A percentile compares a stretch with the other conserved stretches of the same genome.
Conservation (phyloP, 2,113 vertebrate species). For the Gallinago paraguaiae region DNA sequence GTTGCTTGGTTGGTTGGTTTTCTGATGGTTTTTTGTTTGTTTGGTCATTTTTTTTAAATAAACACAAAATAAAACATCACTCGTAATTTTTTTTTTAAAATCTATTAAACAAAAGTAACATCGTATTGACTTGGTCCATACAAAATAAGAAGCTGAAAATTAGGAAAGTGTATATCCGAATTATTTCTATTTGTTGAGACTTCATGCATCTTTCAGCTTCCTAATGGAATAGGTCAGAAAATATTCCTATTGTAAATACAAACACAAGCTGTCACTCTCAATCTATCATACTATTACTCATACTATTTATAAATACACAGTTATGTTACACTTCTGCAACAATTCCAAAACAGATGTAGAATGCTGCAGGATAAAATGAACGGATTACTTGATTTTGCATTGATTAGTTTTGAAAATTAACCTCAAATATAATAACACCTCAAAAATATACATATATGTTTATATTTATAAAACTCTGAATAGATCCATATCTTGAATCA, state of each 20-base stretch:
- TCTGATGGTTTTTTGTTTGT: neutral
- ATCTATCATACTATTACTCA: neutral
- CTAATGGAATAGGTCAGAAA: neutral
- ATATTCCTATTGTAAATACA: neutral
- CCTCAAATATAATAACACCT: neutral
- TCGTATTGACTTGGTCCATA: neutral
- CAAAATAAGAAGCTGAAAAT: neutral
- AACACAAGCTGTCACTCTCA: neutral
- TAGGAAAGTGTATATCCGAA: neutral
- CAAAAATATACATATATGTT: neutral
- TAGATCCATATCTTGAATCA: neutral
- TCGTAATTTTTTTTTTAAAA: slow-evolving; percentile 4
- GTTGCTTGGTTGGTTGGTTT: neutral
- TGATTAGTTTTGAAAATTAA: neutral
- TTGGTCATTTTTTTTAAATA: neutral
- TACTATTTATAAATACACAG: neutral
- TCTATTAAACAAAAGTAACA: slow-evolving; percentile 25
- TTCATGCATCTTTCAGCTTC: neutral
- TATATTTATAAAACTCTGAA: neutral
- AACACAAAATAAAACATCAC: neutral
- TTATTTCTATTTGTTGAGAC: neutral
- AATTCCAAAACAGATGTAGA: neutral
- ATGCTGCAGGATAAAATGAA: neutral
- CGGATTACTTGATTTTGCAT: neutral
- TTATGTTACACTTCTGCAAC: neutral